Evolutionary conservation across 2,113 vertebrate species (phyloP).

Genomic region (Archilochus colubris): DNA sequence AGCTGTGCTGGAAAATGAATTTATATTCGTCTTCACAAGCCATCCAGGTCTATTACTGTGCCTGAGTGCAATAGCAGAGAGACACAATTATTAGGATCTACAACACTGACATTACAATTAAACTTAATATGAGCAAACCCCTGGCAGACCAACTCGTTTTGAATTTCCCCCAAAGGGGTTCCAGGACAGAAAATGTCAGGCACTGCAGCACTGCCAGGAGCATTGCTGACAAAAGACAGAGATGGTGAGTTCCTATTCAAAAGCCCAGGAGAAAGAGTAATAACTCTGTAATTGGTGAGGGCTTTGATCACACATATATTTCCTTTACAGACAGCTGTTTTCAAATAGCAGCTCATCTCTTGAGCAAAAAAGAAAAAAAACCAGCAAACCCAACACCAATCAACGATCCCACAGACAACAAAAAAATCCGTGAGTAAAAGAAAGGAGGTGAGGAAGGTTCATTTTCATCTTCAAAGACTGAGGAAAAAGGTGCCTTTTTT

Average conservation of each 20-base stretch:
- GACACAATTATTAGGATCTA: constrained; percentile 21
- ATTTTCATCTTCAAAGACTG: constrained; percentile 75
- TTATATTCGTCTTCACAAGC: constrained; percentile 31
- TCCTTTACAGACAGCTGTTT: constrained; percentile 60
- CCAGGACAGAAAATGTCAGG: background rate
- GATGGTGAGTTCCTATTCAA: background rate
- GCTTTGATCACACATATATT: constrained; percentile 78
- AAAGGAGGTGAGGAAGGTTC: constrained; percentile 58
- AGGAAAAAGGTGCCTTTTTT: constrained; percentile 70
- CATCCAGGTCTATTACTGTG: constrained; percentile 27
- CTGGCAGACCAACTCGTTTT: background rate
- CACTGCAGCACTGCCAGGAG: background rate
- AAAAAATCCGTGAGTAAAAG: background rate
- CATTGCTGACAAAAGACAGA: constrained; percentile 30
- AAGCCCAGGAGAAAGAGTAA: constrained; percentile 59
- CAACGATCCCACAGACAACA: background rate
- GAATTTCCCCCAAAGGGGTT: background rate
- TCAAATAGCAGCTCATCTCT: constrained; percentile 72
- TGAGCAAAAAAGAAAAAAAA: background rate
- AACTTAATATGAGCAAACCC: background rate
- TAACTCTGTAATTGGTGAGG: constrained; percentile 67
- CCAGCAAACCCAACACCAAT: background rate
- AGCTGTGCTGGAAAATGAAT: constrained; percentile 32
- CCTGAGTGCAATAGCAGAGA: constrained; percentile 38
- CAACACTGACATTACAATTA: background rate